These are phyloP conservation scores for Scaptomyza tumidula DNA, from an alignment of 2,888 invertebrate genomes.

Conservation along the genomic window DNA sequence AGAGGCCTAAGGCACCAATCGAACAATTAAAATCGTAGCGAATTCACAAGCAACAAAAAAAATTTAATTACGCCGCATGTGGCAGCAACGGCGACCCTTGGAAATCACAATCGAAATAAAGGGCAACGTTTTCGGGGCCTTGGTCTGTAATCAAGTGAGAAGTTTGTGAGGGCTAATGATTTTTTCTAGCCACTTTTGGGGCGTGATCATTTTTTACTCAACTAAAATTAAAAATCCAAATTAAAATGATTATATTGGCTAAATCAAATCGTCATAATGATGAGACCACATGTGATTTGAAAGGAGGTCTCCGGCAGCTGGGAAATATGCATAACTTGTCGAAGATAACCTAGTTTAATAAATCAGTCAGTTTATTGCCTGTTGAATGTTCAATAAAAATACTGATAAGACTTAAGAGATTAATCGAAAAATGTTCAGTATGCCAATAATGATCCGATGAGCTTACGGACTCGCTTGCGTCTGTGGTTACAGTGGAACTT, in stretches of 20 bases:
- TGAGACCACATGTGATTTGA: constrained; percentile 42
- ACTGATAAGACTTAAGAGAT: constrained; percentile 25
- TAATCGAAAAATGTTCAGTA: constrained; percentile 30
- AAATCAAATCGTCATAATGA: constrained; percentile 51
- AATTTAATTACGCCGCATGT: constrained; percentile 78
- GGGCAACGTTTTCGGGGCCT: constrained; percentile 45
- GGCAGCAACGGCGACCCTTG: constrained; percentile 60
- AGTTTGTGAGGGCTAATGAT: constrained; percentile 68
- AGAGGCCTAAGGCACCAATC: constrained; percentile 40
- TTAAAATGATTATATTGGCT: constrained; percentile 26
- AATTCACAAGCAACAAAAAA: constrained; percentile 75
- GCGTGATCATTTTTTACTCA: constrained; percentile 46
- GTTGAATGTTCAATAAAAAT: constrained; percentile 38
- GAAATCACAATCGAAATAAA: constrained; percentile 43
- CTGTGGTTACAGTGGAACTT: constrained; percentile 38
- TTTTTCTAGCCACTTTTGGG: constrained; percentile 58
- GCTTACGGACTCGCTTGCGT: constrained; percentile 55
- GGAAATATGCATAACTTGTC: constrained; percentile 21
- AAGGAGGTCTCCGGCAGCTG: constrained; percentile 56
- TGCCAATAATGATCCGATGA: constrained; percentile 48
- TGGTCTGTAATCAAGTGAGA: constrained; percentile 72
- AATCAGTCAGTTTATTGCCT: constrained; percentile 23
- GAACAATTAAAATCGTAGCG: constrained; percentile 76
- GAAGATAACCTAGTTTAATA: constrained; percentile 17
- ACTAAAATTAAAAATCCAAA: constrained; percentile 49